These are phyloP conservation scores for Chrysaora quinquecirrha DNA, from an alignment of 30 jellyfish, hydroid and myxozoan species.

Conservation along the genomic window DNA sequence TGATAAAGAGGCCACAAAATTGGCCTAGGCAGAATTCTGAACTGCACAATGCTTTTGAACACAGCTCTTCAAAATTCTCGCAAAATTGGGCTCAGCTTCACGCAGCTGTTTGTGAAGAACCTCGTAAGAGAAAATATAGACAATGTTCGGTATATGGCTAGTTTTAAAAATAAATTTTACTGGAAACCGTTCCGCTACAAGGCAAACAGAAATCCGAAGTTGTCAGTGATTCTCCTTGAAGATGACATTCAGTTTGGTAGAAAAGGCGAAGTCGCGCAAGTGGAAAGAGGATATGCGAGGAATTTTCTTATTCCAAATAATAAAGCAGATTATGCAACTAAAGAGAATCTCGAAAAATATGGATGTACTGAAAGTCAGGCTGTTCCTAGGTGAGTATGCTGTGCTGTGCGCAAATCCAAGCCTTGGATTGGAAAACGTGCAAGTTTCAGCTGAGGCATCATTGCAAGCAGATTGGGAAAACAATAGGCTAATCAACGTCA, in stretches of 20 bases:
- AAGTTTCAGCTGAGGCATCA: too few species aligned
- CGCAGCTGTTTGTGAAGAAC: neutral
- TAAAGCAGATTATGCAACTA: slow-evolving; percentile 67
- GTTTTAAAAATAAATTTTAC: slow-evolving; percentile 42
- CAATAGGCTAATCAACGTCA: too few species aligned
- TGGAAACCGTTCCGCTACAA: slow-evolving; percentile 57
- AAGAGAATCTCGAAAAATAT: slow-evolving; percentile 51
- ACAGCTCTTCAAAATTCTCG: neutral
- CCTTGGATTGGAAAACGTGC: too few species aligned
- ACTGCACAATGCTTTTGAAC: neutral
- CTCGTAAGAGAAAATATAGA: neutral
- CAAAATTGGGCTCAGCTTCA: neutral
- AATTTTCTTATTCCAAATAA: slow-evolving; percentile 62
- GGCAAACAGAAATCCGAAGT: slow-evolving; percentile 68
- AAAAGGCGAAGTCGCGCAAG: slow-evolving; percentile 70
- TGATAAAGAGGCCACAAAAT: too few species aligned
- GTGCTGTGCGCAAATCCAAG: too few species aligned
- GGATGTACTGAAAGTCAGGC: slow-evolving; percentile 13
- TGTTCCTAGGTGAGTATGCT: slow-evolving; percentile 15
- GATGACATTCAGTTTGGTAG: slow-evolving; percentile 71
- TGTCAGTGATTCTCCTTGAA: slow-evolving; percentile 68
- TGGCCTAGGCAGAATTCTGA: too few species aligned
- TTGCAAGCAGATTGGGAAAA: too few species aligned
- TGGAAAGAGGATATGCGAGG: slow-evolving; percentile 78
- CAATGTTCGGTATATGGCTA: slow-evolving; percentile 22